Evolutionary conservation across 2,888 invertebrate genomes (phyloP).

Genomic region (Xylota sylvarum): DNA sequence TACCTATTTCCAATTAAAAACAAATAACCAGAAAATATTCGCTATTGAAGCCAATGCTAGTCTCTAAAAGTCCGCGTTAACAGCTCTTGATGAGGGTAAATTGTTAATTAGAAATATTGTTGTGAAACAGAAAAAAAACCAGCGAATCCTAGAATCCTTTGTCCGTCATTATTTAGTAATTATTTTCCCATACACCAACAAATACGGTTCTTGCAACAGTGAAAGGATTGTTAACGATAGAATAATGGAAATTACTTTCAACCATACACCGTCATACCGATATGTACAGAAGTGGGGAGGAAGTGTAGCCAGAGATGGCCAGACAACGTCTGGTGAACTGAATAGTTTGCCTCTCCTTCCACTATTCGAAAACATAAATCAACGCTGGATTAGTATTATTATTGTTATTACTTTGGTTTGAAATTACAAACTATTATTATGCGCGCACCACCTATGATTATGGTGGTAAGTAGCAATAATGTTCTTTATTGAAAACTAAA

Average conservation of each 20-base stretch:
- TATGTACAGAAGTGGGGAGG: background rate
- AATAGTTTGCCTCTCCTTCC: slow-evolving; percentile 19
- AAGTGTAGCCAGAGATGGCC: slow-evolving; percentile 10
- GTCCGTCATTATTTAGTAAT: slow-evolving; percentile 49
- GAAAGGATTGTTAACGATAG: slow-evolving; percentile 16
- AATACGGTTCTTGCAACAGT: background rate
- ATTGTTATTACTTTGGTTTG: slow-evolving; percentile 69
- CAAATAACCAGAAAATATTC: background rate
- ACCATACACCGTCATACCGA: background rate
- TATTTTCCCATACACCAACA: slow-evolving; percentile 24
- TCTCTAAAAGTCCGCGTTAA: background rate
- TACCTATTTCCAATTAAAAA: background rate
- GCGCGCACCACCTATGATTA: slow-evolving; percentile 38
- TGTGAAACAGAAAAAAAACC: slow-evolving; percentile 2
- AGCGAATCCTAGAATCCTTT: slow-evolving; percentile 22
- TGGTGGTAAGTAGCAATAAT: slow-evolving; percentile 32
- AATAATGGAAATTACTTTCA: slow-evolving; percentile 23
- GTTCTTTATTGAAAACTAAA: slow-evolving; percentile 44
- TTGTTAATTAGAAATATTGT: slow-evolving; percentile 25
- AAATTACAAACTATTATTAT: slow-evolving; percentile 61
- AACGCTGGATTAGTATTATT: slow-evolving; percentile 44
- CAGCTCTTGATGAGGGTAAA: background rate
- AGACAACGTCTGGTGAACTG: background rate
- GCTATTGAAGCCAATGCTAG: background rate
- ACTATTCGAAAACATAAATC: slow-evolving; percentile 47